Base-by-base conservation (phyloP, 2,113 vertebrate genomes). In the Montifringilla adamsi region DNA sequence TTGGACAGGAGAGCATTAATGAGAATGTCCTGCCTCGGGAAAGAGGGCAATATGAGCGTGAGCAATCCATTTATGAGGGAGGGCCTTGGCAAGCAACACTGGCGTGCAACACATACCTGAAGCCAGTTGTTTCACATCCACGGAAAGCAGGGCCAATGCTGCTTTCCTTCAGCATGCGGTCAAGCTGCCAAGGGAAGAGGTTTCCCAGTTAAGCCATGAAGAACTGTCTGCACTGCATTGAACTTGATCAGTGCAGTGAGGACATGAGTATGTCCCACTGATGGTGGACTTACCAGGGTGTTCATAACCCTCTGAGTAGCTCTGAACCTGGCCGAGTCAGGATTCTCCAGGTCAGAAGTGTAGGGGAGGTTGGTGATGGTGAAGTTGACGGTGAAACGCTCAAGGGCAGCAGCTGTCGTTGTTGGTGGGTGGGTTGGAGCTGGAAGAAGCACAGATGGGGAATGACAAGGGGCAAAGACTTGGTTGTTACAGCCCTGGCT, bases 91-190 rank as follows among this genome's bases (percentile, higher is more conserved):
- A 41, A 41, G 39, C 11, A 41, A 41, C 39, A 41, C 39, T 41
- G 39, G 39, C 12, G 39, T 41, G 39, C 39, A 41, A 41, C 39
- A 41, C 94, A 35, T 52, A 97, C 97, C 97, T 97, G 33, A 97
- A 86, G 1, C 35, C 39, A 10, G 18, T 62, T 7, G 95, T 52
- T 13, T 67, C 56, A 77, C 97, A 98, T 28, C 81, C 92, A 0
- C 23, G 44, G 14, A 94, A 96, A 11, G 0, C 14, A 11, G 91
- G 27, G 13, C 96, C 94, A 24, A 96, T 72, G 52, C 53, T 94
- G 84, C 87, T 97, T 10, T 30, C 63, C 58, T 46, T 67, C 69
- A 97, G 70, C 28, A 97, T 26, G 2, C 52, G 67, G 19, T 93
- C 26, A 1, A 98, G 86, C 97, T 98, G 85, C 28, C 6, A 30